Conservation (phyloP, 2,797 vertebrate species). For the Sebastes variabilis region DNA sequence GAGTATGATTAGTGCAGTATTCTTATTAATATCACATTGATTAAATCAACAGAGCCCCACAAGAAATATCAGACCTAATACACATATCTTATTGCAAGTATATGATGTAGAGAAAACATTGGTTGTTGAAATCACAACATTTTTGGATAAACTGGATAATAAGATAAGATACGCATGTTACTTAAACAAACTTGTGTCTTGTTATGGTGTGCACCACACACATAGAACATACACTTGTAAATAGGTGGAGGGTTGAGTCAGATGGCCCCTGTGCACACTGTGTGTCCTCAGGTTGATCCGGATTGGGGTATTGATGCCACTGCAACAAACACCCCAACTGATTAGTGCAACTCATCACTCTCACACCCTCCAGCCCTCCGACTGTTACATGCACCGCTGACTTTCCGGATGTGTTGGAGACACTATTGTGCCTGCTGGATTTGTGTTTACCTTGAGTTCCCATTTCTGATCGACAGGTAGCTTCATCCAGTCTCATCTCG, state of each 20-base stretch:
- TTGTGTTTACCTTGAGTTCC: constrained; percentile 85
- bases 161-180: too few species aligned
- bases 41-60: too few species aligned
- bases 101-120: too few species aligned
- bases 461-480: constrained; percentile 87
- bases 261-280: constrained; percentile 90
- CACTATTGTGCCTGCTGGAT: rapidly evolving
- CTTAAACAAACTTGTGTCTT: too few species aligned
- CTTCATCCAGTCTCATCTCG: constrained; percentile 81
- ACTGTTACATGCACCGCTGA: too few species aligned
- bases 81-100: too few species aligned
- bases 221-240: background rate
- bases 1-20: too few species aligned
- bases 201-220: too few species aligned
- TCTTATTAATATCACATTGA: too few species aligned
- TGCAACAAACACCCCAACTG: constrained; percentile 59
- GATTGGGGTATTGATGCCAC: constrained; percentile 48
- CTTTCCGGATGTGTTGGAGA: background rate
- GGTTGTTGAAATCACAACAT: background rate
- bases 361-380: constrained; percentile 14
- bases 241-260: constrained; percentile 55
- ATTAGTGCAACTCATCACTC: constrained; percentile 80
- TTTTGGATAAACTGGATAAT: too few species aligned
- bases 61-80: too few species aligned
- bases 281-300: constrained; percentile 82